Evolutionary conservation across 1,140 invertebrate genomes (phyloP).

Genomic region (Anthonomus grandis): DNA sequence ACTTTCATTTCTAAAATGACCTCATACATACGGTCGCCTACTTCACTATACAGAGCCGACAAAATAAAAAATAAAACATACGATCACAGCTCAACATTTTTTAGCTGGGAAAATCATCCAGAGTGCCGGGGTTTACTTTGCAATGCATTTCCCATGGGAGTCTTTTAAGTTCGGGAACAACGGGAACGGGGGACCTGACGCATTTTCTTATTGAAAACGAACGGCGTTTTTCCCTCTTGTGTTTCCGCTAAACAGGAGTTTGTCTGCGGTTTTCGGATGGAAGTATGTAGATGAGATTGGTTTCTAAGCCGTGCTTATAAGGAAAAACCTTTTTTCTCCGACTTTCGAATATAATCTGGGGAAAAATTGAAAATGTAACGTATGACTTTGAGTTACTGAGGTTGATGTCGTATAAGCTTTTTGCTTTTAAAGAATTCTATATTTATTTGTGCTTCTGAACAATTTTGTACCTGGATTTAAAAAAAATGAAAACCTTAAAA

Average conservation of each 20-base stretch:
- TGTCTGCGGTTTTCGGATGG: conserved; percentile 2
- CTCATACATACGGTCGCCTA: conserved; percentile 7
- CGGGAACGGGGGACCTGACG: conserved; percentile 12
- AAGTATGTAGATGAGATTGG: conserved; percentile 10
- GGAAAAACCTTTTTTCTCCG: too few species aligned
- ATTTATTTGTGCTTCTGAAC: too few species aligned
- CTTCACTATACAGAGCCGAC: conserved; percentile 4
- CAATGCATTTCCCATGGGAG: conserved; percentile 26
- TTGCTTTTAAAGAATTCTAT: too few species aligned
- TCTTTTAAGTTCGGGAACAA: conserved; percentile 10
- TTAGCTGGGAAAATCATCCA: conserved; percentile 21
- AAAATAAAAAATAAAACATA: conserved; percentile 29
- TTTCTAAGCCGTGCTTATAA: too few species aligned
- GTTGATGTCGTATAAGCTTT: too few species aligned
- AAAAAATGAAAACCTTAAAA: too few species aligned
- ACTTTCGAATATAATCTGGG: too few species aligned
- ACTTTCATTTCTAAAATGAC: conserved; percentile 12
- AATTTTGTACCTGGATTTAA: too few species aligned
- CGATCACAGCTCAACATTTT: conserved; percentile 23
- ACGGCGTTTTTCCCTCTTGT: conserved; percentile 11
- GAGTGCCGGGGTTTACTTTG: conserved; percentile 27
- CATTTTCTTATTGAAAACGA: conserved; percentile 30
- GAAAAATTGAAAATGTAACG: too few species aligned
- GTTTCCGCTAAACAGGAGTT: conserved; percentile 10
- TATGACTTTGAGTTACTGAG: too few species aligned